Conservation (phyloP, 2,797 vertebrate species). For the Gephyroberyx darwinii region DNA sequence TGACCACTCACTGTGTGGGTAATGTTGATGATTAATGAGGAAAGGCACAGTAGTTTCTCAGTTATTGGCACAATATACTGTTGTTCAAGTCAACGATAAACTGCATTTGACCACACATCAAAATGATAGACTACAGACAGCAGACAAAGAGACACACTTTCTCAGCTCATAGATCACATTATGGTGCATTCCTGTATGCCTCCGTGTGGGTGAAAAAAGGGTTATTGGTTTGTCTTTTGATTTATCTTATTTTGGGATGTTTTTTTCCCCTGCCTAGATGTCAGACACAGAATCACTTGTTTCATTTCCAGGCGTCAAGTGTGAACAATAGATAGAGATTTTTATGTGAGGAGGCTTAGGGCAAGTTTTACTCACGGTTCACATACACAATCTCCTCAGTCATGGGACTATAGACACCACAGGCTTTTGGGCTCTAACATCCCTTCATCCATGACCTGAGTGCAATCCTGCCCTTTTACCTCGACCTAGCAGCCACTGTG, state of each 20-base stretch:
- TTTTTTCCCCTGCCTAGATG: constrained; percentile 9
- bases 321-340: background rate
- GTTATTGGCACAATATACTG: constrained; percentile 12
- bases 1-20: constrained; percentile 35
- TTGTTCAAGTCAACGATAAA: background rate
- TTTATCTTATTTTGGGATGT: constrained; percentile 1
- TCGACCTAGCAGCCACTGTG: constrained; percentile 18
- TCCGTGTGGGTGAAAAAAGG: background rate
- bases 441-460: constrained; percentile 51
- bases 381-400: constrained; percentile 47
- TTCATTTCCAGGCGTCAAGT: constrained; percentile 2
- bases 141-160: background rate
- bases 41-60: constrained; percentile 3
- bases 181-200: background rate
- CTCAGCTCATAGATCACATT: constrained; percentile 5
- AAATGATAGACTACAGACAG: constrained; percentile 1
- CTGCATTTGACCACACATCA: constrained; percentile 1
- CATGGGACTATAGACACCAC: constrained; percentile 32
- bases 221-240: background rate
- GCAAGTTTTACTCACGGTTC: constrained; percentile 40
- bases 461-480: constrained; percentile 36
- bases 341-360: constrained; percentile 17
- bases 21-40: constrained; percentile 25
- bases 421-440: constrained; percentile 47
- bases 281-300: background rate